Evolutionary conservation across 2,797 vertebrate genomes (phyloP), one percentile per base, ranked within the genome.

Genomic region (Heteromormyrus szaboi): DNA sequence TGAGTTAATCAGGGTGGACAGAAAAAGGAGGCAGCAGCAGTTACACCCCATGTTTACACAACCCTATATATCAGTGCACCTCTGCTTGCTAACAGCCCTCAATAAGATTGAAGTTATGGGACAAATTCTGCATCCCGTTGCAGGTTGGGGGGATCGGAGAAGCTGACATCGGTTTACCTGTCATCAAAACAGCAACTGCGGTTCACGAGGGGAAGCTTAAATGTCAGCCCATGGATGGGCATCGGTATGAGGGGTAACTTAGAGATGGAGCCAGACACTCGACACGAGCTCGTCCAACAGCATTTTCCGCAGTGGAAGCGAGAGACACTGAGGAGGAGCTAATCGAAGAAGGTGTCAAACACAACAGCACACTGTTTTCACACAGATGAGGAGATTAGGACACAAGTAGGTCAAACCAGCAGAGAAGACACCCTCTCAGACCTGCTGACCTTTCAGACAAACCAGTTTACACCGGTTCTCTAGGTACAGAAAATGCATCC

Each of bases 361-460:
- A 3, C 29, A 41, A 76, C 37, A 41, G 68, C 33, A 41, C 33
- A 76, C 68, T 19, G 68, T 48, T 44, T 83, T 54, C 48, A 76
- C 68, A 76, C 68, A 41, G 6, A 88, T 17, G 72, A 37, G 33
- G 41, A 81, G 87, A 50, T 29, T 62, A 17, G 53, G 53, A 81
- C 79, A 56, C 12, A 88, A 81, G 29, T 88, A 59, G 72, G 72
- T 88, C 88, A 84, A 51, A 76, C 11, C 51, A 59, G 50, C 53
- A 4, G 76, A 83, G 72, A 17, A 59, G 33, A 86, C 44, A 86
- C 44, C 33, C 68, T 41, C 33, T 76, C 37, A 76, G 33, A 76
- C 68, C 68, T 44, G 54, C 54, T 88, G 76, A 88, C 88, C 72
- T 83, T 88, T 88, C 68, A 83, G 9, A 59, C 86, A 76, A 76